Conservation (phyloP, 2,888 invertebrate species). For the Cerceris rybyensis region DNA sequence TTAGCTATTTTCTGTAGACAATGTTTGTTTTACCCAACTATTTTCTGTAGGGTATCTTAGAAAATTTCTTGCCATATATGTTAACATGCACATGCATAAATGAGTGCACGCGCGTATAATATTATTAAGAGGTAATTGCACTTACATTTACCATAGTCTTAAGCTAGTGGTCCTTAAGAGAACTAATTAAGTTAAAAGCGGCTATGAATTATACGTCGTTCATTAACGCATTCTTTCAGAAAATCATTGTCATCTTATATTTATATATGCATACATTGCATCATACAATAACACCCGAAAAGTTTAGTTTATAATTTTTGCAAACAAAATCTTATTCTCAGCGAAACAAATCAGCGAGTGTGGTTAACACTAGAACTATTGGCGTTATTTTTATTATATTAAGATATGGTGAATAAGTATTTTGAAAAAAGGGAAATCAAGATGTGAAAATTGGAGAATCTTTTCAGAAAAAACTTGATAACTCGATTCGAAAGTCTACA, state of each 20-base stretch:
- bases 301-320: constrained; percentile 14
- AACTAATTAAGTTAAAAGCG: constrained; percentile 46
- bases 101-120: constrained; percentile 14
- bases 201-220: constrained; percentile 11
- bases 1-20: not conserved
- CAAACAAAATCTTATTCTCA: not conserved
- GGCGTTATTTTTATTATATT: too few relatives aligned
- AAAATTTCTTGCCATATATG: constrained; percentile 61
- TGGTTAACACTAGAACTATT: not conserved
- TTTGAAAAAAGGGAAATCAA: too few relatives aligned
- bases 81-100: constrained; percentile 25
- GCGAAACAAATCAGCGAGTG: not conserved
- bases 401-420: too few relatives aligned
- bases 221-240: constrained; percentile 26
- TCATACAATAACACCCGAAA: not conserved
- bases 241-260: constrained; percentile 20
- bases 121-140: constrained; percentile 33
- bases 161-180: constrained; percentile 43
- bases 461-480: too few relatives aligned
- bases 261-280: constrained; percentile 17
- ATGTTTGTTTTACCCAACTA: constrained; percentile 15
- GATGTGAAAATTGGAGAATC: too few relatives aligned
- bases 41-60: constrained; percentile 19
- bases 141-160: constrained; percentile 36
- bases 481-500: not conserved